These are phyloP conservation scores for Drosophila mettleri DNA, from an alignment of 2,888 invertebrate species.

Conservation along the genomic window DNA sequence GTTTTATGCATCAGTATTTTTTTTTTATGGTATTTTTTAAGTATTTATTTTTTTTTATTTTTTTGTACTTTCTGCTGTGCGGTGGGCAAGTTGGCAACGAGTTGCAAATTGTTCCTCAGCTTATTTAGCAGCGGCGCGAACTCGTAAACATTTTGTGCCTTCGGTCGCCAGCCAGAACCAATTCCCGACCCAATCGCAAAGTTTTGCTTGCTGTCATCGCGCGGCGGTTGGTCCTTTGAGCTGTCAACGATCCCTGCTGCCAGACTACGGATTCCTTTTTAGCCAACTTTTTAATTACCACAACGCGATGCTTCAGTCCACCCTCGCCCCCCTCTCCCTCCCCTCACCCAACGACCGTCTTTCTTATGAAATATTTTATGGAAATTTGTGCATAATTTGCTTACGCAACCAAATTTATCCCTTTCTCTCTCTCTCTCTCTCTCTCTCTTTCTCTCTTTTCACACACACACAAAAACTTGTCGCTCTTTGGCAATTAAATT, in stretches of 20 bases:
- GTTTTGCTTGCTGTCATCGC: slow-evolving; percentile 59
- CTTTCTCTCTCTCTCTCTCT: too few relatives aligned
- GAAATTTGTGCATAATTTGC: slow-evolving; percentile 58
- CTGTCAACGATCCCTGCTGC: slow-evolving; percentile 16
- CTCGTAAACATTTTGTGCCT: slow-evolving; percentile 44
- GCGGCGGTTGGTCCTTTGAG: slow-evolving; percentile 7
- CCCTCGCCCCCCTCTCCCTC: not conserved
- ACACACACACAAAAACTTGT: slow-evolving; percentile 30
- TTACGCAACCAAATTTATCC: slow-evolving; percentile 28
- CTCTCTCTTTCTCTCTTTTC: too few relatives aligned
- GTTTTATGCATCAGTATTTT: slow-evolving; percentile 47
- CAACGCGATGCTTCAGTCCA: slow-evolving; percentile 22
- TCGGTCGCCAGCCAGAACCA: slow-evolving; percentile 2
- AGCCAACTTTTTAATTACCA: slow-evolving; percentile 71
- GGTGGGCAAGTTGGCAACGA: slow-evolving; percentile 77
- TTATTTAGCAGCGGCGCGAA: slow-evolving; percentile 54
- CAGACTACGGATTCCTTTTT: slow-evolving; percentile 20
- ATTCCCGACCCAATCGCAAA: slow-evolving; percentile 58
- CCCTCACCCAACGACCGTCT: slow-evolving; percentile 35
- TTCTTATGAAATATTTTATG: slow-evolving; percentile 64
- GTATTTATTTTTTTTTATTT: slow-evolving; percentile 22
- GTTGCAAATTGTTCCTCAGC: slow-evolving; percentile 67
- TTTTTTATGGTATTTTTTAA: slow-evolving; percentile 1
- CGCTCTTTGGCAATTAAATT: slow-evolving; percentile 50
- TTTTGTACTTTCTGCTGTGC: slow-evolving; percentile 33